Conservation (phyloP, 2,113 vertebrate species). For the Mustelus asterias region DNA sequence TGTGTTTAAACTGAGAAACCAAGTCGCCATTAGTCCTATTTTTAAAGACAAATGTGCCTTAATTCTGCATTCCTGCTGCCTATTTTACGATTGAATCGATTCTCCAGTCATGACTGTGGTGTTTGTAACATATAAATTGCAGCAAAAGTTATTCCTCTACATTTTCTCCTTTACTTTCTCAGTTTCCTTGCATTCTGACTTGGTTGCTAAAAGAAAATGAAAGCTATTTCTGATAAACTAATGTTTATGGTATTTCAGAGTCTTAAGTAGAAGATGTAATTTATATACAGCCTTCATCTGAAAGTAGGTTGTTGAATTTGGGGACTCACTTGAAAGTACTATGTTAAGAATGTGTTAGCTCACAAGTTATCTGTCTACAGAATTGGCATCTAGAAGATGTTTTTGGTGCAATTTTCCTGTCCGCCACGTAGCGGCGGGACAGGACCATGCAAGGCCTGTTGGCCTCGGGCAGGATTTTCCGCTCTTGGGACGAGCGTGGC, state of each 20-base stretch:
- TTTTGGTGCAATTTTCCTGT: not conserved
- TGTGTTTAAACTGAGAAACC: not conserved
- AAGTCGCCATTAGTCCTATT: not conserved
- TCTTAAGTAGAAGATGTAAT: not conserved
- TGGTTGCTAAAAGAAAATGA: not conserved
- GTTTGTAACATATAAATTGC: not conserved
- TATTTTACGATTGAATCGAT: not conserved
- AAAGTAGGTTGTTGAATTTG: too few relatives aligned
- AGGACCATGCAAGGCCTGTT: too few relatives aligned
- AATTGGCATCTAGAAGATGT: not conserved
- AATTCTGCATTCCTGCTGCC: not conserved
- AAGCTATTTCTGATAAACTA: too few relatives aligned
- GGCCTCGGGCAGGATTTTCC: too few relatives aligned
- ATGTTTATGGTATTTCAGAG: too few relatives aligned
- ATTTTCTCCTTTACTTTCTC: not conserved
- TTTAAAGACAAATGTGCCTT: too few relatives aligned
- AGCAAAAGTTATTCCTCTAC: not conserved
- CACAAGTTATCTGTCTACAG: not conserved
- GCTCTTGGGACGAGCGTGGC: too few relatives aligned
- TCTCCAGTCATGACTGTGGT: not conserved
- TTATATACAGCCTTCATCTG: too few relatives aligned
- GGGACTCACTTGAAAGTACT: not conserved
- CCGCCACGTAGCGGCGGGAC: too few relatives aligned
- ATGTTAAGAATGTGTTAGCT: not conserved
- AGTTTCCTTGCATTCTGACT: not conserved